These are phyloP conservation scores for Sebastes matsubarae DNA, from an alignment of 2,797 vertebrate genomes.

Conservation along the genomic window DNA sequence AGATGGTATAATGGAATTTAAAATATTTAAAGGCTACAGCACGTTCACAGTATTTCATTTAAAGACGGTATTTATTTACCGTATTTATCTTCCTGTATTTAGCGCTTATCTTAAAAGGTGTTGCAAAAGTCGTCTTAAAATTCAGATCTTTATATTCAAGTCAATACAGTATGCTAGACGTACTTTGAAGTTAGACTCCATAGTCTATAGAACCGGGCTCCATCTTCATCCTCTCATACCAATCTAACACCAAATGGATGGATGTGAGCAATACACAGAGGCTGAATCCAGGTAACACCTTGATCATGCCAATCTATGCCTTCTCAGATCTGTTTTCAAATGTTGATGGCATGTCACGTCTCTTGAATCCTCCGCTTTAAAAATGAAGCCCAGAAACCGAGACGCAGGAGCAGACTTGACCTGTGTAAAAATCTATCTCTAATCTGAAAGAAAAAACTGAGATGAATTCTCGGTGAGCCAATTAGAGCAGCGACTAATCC, in stretches of 20 bases:
- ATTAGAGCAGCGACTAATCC: constrained; percentile 79
- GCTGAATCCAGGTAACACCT: constrained; percentile 17
- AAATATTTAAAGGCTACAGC: not conserved
- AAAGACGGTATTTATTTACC: not conserved
- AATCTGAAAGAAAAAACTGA: constrained; percentile 70
- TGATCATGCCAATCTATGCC: constrained; percentile 36
- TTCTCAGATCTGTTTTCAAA: constrained; percentile 60
- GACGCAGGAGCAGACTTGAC: constrained; percentile 56
- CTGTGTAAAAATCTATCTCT: constrained; percentile 65
- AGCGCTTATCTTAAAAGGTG: not conserved
- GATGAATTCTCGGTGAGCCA: constrained; percentile 76
- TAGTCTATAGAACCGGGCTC: not conserved
- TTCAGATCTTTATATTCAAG: not conserved
- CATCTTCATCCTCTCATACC: not conserved
- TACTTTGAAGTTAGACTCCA: not conserved
- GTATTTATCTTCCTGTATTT: not conserved
- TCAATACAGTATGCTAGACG: not conserved
- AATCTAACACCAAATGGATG: constrained; percentile 4
- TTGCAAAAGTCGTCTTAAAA: not conserved
- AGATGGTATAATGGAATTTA: not conserved
- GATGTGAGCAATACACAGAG: constrained; percentile 7
- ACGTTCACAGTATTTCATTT: not conserved
- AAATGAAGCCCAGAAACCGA: constrained; percentile 46
- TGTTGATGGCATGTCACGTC: constrained; percentile 38
- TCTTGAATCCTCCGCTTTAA: constrained; percentile 8